phyloP scores from a whole-genome alignment of 2,113 vertebrate species.

The Saccopteryx bilineata region DNA sequence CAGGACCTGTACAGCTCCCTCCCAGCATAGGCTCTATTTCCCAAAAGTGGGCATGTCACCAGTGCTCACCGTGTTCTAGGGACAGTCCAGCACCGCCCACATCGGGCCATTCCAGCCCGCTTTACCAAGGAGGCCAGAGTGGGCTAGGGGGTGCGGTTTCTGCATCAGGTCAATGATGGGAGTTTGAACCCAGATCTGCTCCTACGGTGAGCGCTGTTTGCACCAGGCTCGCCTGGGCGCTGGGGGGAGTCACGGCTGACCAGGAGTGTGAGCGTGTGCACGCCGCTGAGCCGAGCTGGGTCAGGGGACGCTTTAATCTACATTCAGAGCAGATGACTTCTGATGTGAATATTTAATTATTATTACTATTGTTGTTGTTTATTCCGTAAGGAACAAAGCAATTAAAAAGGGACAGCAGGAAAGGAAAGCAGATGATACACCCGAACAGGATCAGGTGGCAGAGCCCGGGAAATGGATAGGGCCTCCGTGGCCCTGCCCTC shows the following conservation, averaged over 20 bases:
- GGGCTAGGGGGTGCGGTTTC: not conserved
- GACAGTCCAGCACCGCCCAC: not conserved
- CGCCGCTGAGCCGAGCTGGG: not conserved
- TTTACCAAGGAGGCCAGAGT: rapidly evolving
- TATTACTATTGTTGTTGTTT: not conserved
- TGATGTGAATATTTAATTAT: not conserved
- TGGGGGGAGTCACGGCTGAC: not conserved
- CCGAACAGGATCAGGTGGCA: not conserved
- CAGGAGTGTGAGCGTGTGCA: not conserved
- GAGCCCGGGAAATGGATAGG: not conserved
- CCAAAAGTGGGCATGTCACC: rapidly evolving
- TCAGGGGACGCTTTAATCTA: not conserved
- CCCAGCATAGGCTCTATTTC: not conserved
- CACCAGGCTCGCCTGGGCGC: not conserved
- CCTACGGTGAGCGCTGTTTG: not conserved
- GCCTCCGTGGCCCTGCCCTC: not conserved
- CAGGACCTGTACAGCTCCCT: too few species aligned
- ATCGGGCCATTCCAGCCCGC: rapidly evolving
- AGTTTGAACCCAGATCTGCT: not conserved
- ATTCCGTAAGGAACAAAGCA: not conserved
- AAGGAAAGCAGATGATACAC: not conserved
- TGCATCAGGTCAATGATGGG: not conserved
- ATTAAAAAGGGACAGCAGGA: not conserved
- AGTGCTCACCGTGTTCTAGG: not conserved
- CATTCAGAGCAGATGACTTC: not conserved